Base-by-base conservation (phyloP, 2,797 vertebrate species). In the Taenioides sp. region DNA sequence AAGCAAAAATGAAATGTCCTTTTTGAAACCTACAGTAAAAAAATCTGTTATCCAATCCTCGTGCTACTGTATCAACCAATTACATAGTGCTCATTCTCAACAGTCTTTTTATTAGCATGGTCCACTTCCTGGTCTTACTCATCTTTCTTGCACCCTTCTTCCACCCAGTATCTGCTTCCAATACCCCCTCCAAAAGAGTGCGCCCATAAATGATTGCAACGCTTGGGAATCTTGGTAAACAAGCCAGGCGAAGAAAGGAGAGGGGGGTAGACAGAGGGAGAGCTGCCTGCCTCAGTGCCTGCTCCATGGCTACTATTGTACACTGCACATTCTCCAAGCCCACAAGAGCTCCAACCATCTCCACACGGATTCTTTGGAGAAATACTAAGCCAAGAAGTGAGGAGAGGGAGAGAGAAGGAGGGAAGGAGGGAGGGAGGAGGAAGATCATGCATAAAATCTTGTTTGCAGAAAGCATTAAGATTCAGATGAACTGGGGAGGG, bases 401-500 rank as follows among this genome's bases (percentile, higher is more conserved):
- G 78, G 72, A 67, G 80, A 69, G 68, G 16, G 63, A 47, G 43
- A 47, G 82, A 71, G 28, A 70, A 65, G 68, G 16, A 77, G 76
- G 63, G 80, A 74, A 63, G 74, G 23, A 62, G 91, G 64, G 71
- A 73, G 78, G 84, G 75, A 83, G 81, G 88, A 88, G 85, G 92
- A 94, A 92, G 93, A 94, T 92, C 94, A 94, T 90, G 93, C 93
- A 94, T 93, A 95, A 95, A 95, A 95, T 94, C 90, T 93, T 89
- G 84, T 94, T 93, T 93, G 91, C 89, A 93, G 92, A 93, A 89
- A 92, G 90, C 92, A 94, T 94, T 93, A 92, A 90, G 94, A 96
- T 94, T 95, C 91, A 92, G 93, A 95, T 93, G 89, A 94, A 94
- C 85, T 87, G 87, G 92, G 90, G 83, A 91, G 87, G 84, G 89